Conservation (phyloP, 2,113 vertebrate genomes). For the Albula goreensis region DNA sequence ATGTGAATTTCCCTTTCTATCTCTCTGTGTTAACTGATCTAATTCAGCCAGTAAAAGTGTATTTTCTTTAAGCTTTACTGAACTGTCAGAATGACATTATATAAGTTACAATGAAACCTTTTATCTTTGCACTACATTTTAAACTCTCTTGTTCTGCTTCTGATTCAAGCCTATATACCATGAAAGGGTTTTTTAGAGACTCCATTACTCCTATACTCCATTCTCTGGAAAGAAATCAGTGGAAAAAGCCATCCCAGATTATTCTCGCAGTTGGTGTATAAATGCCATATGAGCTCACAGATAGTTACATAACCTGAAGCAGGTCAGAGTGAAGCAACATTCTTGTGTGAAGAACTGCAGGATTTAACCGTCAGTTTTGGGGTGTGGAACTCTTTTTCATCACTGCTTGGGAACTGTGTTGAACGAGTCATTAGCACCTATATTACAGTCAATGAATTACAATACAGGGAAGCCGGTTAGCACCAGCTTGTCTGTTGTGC, state of each 20-base stretch:
- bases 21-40: neutral
- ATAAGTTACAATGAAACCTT: neutral
- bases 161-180: neutral
- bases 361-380: neutral
- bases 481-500: neutral
- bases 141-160: neutral
- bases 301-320: neutral
- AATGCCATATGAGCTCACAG: constrained; percentile 1
- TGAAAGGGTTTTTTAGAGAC: neutral
- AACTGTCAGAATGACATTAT: neutral
- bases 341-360: neutral
- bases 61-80: neutral
- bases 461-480: neutral
- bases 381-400: neutral
- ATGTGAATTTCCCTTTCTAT: neutral
- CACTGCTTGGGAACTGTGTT: neutral
- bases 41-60: neutral
- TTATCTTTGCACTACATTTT: neutral
- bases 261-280: neutral
- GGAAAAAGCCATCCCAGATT: neutral
- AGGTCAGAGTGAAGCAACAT: neutral
- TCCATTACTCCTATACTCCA: neutral
- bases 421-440: neutral
- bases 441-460: neutral
- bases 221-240: constrained; percentile 6